phyloP scores from a whole-genome alignment of 2,797 vertebrate genomes.

The Anguilla megastoma region DNA sequence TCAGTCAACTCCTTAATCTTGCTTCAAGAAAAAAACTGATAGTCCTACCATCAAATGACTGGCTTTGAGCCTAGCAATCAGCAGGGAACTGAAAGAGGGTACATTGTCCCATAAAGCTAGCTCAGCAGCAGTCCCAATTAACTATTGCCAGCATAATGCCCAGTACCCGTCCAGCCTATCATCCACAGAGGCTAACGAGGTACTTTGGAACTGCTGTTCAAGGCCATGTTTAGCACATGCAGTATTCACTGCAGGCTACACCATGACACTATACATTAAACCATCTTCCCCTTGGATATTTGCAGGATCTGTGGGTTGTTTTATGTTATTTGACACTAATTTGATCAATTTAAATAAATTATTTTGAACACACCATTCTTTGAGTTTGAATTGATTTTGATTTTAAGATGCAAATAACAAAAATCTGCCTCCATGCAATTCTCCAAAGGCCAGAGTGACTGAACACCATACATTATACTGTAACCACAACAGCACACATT shows the following conservation, averaged over 20 bases:
- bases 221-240: neutral
- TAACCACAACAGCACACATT: neutral
- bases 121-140: neutral
- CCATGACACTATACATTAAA: too few species aligned
- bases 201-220: neutral
- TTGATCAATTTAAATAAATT: too few species aligned
- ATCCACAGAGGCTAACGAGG: neutral
- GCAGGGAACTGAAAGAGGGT: neutral
- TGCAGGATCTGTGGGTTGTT: too few species aligned
- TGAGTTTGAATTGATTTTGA: too few species aligned
- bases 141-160: neutral
- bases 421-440: too few species aligned
- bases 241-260: neutral
- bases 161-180: neutral
- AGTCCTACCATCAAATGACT: neutral
- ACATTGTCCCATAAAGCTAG: constrained; percentile 1
- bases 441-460: neutral
- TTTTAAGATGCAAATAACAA: too few species aligned
- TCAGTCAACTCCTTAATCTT: too few species aligned
- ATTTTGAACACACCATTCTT: too few species aligned
- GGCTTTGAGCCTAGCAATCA: neutral
- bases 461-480: neutral
- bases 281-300: too few species aligned
- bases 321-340: too few species aligned
- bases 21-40: too few species aligned